phyloP scores from a whole-genome alignment of 2,888 invertebrate genomes.

The Erebia aethiops region DNA sequence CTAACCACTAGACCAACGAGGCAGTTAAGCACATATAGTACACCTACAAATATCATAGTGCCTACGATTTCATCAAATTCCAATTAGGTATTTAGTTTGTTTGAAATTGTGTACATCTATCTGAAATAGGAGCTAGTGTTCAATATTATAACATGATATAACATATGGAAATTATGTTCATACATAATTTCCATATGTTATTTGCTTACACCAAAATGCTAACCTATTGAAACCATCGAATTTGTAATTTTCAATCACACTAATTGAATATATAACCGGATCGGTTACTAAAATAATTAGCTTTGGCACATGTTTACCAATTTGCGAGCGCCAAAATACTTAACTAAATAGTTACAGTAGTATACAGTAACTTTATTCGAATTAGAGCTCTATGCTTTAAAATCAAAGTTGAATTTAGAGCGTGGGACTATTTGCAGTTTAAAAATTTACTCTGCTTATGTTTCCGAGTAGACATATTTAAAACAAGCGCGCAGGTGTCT shows the following conservation, averaged over 20 bases:
- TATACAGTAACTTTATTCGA: background rate
- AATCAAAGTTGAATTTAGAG: slow-evolving; percentile 14
- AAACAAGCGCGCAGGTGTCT: slow-evolving; percentile 50
- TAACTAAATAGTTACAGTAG: background rate
- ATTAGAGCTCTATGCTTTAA: background rate
- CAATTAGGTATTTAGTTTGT: too few species aligned
- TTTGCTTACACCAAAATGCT: too few species aligned
- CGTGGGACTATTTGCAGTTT: slow-evolving; percentile 19
- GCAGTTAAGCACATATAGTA: too few species aligned
- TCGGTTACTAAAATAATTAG: background rate
- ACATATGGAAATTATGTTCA: too few species aligned
- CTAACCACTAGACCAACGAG: too few species aligned
- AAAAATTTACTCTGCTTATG: slow-evolving; percentile 27
- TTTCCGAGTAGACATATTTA: slow-evolving; percentile 23
- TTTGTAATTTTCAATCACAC: slow-evolving; percentile 6
- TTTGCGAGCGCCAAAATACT: background rate
- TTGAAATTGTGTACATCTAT: too few species aligned
- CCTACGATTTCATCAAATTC: too few species aligned
- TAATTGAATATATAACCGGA: slow-evolving; percentile 6
- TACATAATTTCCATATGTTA: too few species aligned
- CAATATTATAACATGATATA: too few species aligned
- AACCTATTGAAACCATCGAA: background rate
- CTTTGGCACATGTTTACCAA: slow-evolving; percentile 12
- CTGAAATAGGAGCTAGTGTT: too few species aligned
- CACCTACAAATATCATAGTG: too few species aligned